These are phyloP conservation scores for Mactra quadrangularis DNA, from an alignment of 1,140 invertebrate genomes.

Conservation along the genomic window DNA sequence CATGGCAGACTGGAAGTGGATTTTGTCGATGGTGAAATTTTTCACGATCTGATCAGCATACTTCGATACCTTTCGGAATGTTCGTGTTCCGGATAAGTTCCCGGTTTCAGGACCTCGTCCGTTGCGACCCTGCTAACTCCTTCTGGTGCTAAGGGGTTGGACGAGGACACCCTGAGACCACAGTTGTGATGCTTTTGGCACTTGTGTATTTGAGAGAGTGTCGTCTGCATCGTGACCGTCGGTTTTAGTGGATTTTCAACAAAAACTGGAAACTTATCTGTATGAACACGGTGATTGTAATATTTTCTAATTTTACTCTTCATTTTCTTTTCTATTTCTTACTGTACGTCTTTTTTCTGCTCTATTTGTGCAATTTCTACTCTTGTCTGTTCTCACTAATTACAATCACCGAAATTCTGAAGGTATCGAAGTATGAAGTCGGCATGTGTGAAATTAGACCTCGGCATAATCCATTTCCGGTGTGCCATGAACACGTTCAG, in stretches of 20 bases:
- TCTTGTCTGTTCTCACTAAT: too few relatives aligned
- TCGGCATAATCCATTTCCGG: not conserved
- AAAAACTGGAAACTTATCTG: not conserved
- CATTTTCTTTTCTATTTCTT: too few relatives aligned
- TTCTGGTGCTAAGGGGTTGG: slow-evolving; percentile 31
- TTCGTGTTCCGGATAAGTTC: slow-evolving; percentile 59
- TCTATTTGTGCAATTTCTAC: too few relatives aligned
- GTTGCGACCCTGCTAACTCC: slow-evolving; percentile 47
- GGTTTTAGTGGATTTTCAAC: not conserved
- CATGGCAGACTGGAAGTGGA: slow-evolving; percentile 60
- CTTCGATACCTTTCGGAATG: slow-evolving; percentile 62
- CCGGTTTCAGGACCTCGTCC: slow-evolving; percentile 58
- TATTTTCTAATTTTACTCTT: too few relatives aligned
- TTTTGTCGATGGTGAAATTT: slow-evolving; percentile 52
- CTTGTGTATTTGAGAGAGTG: slow-evolving; percentile 7
- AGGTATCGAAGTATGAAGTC: slow-evolving; percentile 16
- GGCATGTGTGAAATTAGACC: not conserved
- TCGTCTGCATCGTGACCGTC: slow-evolving; percentile 32
- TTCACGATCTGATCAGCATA: slow-evolving; percentile 22
- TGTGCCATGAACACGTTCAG: too few relatives aligned
- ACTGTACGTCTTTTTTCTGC: too few relatives aligned
- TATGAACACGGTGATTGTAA: not conserved
- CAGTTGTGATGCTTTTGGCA: slow-evolving; percentile 37
- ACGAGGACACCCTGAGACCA: slow-evolving; percentile 45
- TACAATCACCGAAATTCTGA: too few relatives aligned